Base-by-base conservation (phyloP, 1,140 invertebrate species). In the Drosophila chauvacae region DNA sequence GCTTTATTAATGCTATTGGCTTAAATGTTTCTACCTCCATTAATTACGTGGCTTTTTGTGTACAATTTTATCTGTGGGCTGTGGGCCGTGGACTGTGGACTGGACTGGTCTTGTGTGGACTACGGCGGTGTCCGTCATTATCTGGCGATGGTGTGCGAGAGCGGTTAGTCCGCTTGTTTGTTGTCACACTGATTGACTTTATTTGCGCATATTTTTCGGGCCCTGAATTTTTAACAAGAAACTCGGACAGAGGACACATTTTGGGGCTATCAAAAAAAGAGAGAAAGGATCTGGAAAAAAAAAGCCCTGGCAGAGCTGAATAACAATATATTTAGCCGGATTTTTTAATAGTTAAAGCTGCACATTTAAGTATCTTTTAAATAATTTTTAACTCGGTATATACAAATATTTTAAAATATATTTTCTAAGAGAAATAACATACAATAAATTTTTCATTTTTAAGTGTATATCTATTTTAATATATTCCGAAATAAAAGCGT, bases 1-100 rank as follows among this genome's bases (percentile, higher is more conserved):
- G 91, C 91, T 91, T 92, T 92, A 92, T 92, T 92, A 92, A 92
- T 92, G 91, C 91, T 91, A 92, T 92, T 92, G 91, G 87, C 91
- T 91, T 92, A 91, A 92, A 92, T 84, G 82, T 88, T 91, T 91
- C 84, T 91, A 88, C 88, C 88, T 91, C 79, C 88, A 91, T 88
- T 91, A 91, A 91, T 91, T 91, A 85, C 83, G 88, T 91, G 85
- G 84, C 84, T 91, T 91, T 91, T 86, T 91, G 86, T 90, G 75
- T 73, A 81, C 85, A 79, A 51, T 81, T 84, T 80, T 74, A 58
- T 59, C 53, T 82, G 61, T 44, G 63, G 66, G 76, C 37, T 81
- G 74, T 73, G 70, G 60, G 48, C 30, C 28, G 44, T 65, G 50
- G 20, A 2, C 10, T 48, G 51, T 50, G 61, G 20, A 9, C n/a